Base-by-base conservation (phyloP, 2,888 invertebrate genomes). In the Ypsolopha scabrella region DNA sequence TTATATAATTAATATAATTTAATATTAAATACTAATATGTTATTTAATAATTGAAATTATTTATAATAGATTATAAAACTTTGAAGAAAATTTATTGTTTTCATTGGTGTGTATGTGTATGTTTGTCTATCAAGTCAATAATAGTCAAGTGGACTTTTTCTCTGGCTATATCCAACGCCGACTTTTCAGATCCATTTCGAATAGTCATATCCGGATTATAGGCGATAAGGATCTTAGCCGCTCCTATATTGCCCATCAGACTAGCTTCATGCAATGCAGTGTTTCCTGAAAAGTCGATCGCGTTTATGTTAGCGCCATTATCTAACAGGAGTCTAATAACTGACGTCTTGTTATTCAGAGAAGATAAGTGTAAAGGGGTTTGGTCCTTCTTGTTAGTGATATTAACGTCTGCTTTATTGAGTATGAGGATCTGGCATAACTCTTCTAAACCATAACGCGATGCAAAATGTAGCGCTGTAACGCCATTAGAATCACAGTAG, bases 361-460 rank as follows among this genome's bases (percentile, higher is more conserved):
- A 90, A 3, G 93, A 92, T 53, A 92, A 67, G 70, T 93, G 93
- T 49, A 93, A 69, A 6, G 93, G 89, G 0, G 91, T 90, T 53
- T 88, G 86, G 0, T 88, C 86, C 55, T 86, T 87, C 52, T 87
- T 88, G 36, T 91, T 91, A 41, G 68, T 67, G 53, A 87, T 71
- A 67, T 92, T 90, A 0, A 90, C 77, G 63, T 88, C 78, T 0
- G 92, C 92, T 44, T 90, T 90, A 41, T 89, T 88, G 48, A 90
- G 86, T 55, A 93, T 65, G n/a, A 93, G 75, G 55, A 92, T 88
- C 55, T 88, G 87, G 33, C 87, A 87, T 11, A 88, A 62, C 50
- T 87, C 85, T 52, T 79, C 72, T 45, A 89, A 76, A 6, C 92
- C 92, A 64, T 83, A 89, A 50, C 88, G 86, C 10, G 91, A 87